Percentiles rank a stretch among this genome's conserved stretches.
These are phyloP conservation scores for Heterohyrax brucei DNA, from an alignment of 2,797 vertebrate genomes.

Conservation along the genomic window DNA sequence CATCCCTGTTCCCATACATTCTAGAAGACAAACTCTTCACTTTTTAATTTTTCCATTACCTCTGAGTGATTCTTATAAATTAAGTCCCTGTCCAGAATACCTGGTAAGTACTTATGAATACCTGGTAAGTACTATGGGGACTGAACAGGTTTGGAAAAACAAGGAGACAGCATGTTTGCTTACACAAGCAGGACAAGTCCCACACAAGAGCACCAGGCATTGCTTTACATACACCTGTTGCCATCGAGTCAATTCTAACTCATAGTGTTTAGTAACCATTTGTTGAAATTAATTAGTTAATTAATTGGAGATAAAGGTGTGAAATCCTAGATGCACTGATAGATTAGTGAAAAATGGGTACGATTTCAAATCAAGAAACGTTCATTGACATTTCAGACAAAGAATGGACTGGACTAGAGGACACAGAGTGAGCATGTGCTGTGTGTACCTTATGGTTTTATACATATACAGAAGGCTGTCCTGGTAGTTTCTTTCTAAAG, in stretches of 20 bases:
- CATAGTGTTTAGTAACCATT: not conserved
- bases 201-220: not conserved
- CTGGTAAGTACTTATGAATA: not conserved
- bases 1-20: not conserved
- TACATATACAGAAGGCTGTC: too few relatives aligned
- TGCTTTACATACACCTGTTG: not conserved
- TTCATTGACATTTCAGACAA: not conserved
- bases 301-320: not conserved
- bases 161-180: not conserved
- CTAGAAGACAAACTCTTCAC: not conserved
- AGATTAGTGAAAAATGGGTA: not conserved
- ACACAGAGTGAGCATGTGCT: too few relatives aligned
- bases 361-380: constrained; percentile 2
- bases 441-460: too few relatives aligned
- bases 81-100: not conserved
- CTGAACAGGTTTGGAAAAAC: not conserved
- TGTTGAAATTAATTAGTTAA: not conserved
- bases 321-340: not conserved
- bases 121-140: constrained; percentile 52
- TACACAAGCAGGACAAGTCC: not conserved
- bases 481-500: too few relatives aligned
- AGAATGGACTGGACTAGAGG: too few relatives aligned
- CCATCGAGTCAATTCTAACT: too few relatives aligned
- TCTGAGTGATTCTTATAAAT: not conserved
- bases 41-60: constrained; percentile 13